Evolutionary conservation across 2,797 vertebrate genomes (phyloP).

Genomic region (Onychomys arenicola): DNA sequence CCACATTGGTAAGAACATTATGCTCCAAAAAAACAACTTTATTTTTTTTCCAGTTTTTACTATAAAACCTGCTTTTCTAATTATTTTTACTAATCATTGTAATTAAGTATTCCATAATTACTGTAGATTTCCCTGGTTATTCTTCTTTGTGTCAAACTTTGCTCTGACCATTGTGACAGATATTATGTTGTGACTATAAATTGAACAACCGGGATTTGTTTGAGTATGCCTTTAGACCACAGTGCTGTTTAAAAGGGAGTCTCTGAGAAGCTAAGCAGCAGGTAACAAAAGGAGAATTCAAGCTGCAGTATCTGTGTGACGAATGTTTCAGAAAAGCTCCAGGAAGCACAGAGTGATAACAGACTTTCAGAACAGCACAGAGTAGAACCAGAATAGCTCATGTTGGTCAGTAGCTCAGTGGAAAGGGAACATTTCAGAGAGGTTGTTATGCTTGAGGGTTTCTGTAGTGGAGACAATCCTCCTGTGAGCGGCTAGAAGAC

Average conservation of each 20-base stretch:
- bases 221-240: neutral
- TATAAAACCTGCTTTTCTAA: neutral
- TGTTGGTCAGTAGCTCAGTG: neutral
- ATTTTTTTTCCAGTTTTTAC: neutral
- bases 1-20: neutral
- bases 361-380: neutral
- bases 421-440: neutral
- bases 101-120: neutral
- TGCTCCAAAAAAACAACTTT: neutral
- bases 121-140: neutral
- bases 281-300: neutral
- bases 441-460: neutral
- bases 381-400: neutral
- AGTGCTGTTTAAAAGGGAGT: neutral
- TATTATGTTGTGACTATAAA: neutral
- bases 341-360: neutral
- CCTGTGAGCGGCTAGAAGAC: neutral
- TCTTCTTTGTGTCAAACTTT: neutral
- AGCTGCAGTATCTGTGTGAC: rapidly evolving
- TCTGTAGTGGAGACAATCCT: neutral
- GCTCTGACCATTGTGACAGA: neutral
- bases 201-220: neutral
- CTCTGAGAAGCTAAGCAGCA: neutral
- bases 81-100: neutral
- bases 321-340: neutral